A percentile compares a stretch with the other conserved stretches of the same genome.
phyloP scores from a whole-genome alignment of 2,888 invertebrate genomes.

The Halictus quadricinctus region DNA sequence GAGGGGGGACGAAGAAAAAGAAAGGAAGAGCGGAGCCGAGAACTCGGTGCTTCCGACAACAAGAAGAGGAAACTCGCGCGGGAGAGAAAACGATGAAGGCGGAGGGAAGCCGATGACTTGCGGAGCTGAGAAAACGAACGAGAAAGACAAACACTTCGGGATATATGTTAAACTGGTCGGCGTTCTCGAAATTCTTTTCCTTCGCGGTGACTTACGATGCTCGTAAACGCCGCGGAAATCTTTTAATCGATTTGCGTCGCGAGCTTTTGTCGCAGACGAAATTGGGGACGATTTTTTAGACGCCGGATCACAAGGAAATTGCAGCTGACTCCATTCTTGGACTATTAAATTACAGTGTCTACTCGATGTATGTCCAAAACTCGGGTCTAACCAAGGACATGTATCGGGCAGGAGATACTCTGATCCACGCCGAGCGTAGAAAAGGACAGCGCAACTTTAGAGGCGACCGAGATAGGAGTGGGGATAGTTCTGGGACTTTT shows the following conservation, averaged over 20 bases:
- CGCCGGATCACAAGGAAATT: neutral
- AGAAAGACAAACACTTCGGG: constrained; percentile 35
- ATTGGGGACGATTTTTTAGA: neutral
- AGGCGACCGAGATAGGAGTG: too few species aligned
- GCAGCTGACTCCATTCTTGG: neutral
- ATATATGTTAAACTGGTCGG: constrained; percentile 35
- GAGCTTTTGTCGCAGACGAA: neutral
- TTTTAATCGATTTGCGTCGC: neutral
- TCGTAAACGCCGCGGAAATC: neutral
- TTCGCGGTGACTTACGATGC: neutral
- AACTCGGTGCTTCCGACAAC: constrained; percentile 48
- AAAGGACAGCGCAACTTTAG: too few species aligned
- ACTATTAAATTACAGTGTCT: too few species aligned
- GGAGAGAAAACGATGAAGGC: constrained; percentile 25
- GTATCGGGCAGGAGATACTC: too few species aligned
- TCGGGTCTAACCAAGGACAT: too few species aligned
- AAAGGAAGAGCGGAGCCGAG: constrained; percentile 63
- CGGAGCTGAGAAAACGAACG: neutral
- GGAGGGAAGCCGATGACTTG: constrained; percentile 19
- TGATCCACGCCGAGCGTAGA: too few species aligned
- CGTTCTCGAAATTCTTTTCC: constrained; percentile 72
- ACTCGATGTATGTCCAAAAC: too few species aligned
- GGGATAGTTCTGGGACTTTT: too few species aligned
- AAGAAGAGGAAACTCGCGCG: constrained; percentile 43
- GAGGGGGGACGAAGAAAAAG: constrained; percentile 60